Evolutionary conservation across 92 coral and sea anemone genomes (phyloP), one percentile per base, ranked within the genome.

Genomic region (Chrysogorgia sp.): DNA sequence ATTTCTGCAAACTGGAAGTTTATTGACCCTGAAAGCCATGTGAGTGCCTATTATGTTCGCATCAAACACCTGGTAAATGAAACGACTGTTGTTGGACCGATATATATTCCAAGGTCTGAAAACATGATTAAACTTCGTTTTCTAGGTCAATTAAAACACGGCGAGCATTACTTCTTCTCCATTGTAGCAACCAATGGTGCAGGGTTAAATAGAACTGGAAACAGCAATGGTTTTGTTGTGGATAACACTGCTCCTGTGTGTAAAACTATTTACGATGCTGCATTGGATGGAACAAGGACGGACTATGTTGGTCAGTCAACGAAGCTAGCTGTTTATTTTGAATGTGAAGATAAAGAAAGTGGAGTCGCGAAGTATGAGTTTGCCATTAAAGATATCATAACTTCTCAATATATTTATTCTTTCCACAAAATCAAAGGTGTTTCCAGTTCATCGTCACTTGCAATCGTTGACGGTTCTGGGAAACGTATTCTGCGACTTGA

Each of bases 181-280:
- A 76, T 94, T 19, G 87, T 88, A n/a, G 98, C 89, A 25, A 60
- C 59, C 17, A 94, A 94, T 79, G 87, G 87, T 0, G 91, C 87
- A 40, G 92, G 90, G 20, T 83, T 94, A 58, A 75, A 87, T 31
- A 43, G 84, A 1, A 81, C 96, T 5, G 71, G 77, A 52, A 30
- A 61, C 12, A 89, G 96, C 8, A 83, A 91, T 87, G 98, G 97
- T 13, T 91, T 94, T 28, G 50, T 70, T 0, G 94, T 91, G 10
- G 98, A 94, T 56, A 85, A 70, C 17, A 85, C 90, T 2, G 92
- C 98, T 29, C 93, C 98, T n/a, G 68, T 78, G 31, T 94, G 98
- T 75, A 47, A 57, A 9, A 70, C 82, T n/a, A 86, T 94, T 0
- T 85, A 96, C 87, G 91, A 87, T 87, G 92, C 91, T 28, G 68